Evolutionary conservation across 2,797 vertebrate genomes (phyloP), one percentile per base, ranked within the genome.

Genomic region (Enteromius argenteus): DNA sequence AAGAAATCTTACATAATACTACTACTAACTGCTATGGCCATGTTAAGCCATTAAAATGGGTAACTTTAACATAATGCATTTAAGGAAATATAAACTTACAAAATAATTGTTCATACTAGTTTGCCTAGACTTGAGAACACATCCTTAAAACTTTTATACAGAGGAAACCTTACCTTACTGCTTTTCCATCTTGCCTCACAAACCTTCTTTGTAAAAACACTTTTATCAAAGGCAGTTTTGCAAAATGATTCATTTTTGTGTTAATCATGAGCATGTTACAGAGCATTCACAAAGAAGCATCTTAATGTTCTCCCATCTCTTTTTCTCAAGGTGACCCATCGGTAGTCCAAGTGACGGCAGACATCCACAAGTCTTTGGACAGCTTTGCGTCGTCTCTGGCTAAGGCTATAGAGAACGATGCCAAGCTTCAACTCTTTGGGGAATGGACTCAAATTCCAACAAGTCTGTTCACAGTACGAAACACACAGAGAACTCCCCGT

Each of bases 341-440:
- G 23, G 87, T 89, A 0, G 90, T 97, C 69, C 96, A 97, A 1
- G 95, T 97, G 81, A 95, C 95, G 9, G 96, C 97, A 0, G 97
- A 97, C 83, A 93, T 96, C 6, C 97, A 98, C 90, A 96, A 96
- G 84, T 97, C 96, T 78, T 91, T 99, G 85, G 98, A 99, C 90
- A 96, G 92, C 32, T 99, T 97, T 0, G 98, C 98, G 1, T 94
- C 95, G 80, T 96, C 96, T 85, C 92, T 99, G 93, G 98, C 98
- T 15, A 97, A 93, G 92, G 96, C 96, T 51, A 99, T 99, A 21
- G 98, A 99, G 91, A 96, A 94, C 0, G 98, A 99, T 53, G 98
- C 96, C 86, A 99, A 97, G 91, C 93, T 98, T 42, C 95, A 95
- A 85, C 91, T 99, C 78, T 99, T 99, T 75, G 97, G 98, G 67